Evolutionary conservation across 2,888 invertebrate genomes (phyloP).

Genomic region (Opisthograptis luteolata): DNA sequence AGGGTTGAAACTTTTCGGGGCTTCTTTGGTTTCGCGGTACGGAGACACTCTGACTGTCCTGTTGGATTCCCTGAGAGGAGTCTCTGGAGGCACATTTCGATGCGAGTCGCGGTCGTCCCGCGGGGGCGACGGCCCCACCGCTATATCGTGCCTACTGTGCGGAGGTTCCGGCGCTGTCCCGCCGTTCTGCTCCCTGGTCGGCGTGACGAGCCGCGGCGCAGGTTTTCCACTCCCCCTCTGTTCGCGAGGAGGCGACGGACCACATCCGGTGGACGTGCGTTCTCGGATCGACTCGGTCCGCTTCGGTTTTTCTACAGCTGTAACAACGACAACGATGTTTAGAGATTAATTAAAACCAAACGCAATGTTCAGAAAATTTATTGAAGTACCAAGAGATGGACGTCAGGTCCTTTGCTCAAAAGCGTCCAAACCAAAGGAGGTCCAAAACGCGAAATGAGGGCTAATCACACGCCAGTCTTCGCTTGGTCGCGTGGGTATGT

Average conservation of each 20-base stretch:
- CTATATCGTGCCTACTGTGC: slow-evolving; percentile 63
- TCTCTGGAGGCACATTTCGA: slow-evolving; percentile 37
- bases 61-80: slow-evolving; percentile 43
- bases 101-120: slow-evolving; percentile 45
- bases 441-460: no score
- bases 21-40: slow-evolving; percentile 39
- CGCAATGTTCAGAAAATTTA: no score
- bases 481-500: no score
- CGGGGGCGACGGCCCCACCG: slow-evolving; percentile 74
- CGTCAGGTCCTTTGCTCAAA: no score
- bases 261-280: slow-evolving; percentile 84
- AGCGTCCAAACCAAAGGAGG: no score
- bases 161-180: slow-evolving; percentile 36
- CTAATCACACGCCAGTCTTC: no score
- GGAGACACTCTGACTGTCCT: slow-evolving; percentile 49
- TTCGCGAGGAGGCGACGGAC: slow-evolving; percentile 85
- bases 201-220: slow-evolving; percentile 66
- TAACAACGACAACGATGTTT: neutral
- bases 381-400: no score
- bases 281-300: slow-evolving; percentile 43
- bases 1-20: slow-evolving; percentile 30
- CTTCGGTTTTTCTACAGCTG: slow-evolving; percentile 9
- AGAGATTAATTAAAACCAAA: no score
- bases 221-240: slow-evolving; percentile 43
- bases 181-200: slow-evolving; percentile 67